Evolutionary conservation across 2,113 vertebrate species (phyloP).

Genomic region (Gnathonemus echidnorhynchus): DNA sequence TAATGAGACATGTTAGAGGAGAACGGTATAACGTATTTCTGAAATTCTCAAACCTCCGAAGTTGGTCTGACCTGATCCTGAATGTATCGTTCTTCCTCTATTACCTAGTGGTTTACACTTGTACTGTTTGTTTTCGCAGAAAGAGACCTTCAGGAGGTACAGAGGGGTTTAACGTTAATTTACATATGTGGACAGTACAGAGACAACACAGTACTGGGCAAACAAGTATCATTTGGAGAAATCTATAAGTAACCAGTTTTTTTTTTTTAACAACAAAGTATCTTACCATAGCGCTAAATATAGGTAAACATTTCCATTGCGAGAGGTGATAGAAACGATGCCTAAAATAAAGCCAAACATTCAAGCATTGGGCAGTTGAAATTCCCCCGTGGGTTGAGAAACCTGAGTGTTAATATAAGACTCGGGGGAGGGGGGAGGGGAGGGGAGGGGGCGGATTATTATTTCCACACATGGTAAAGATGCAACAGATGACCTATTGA

Average conservation of each 20-base stretch:
- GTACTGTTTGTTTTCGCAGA: not conserved
- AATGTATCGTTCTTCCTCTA: not conserved
- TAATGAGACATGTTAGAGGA: not conserved
- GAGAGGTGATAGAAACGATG: slow-evolving; percentile 31
- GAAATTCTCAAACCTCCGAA: not conserved
- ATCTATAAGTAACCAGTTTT: not conserved
- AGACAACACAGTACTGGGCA: not conserved
- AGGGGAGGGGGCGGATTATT: slow-evolving; percentile 39
- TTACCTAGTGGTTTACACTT: not conserved
- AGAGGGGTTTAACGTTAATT: not conserved
- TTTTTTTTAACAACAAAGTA: not conserved
- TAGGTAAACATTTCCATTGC: slow-evolving; percentile 36
- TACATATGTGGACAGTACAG: not conserved
- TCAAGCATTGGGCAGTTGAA: slow-evolving; percentile 39
- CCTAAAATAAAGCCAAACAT: slow-evolving; percentile 19
- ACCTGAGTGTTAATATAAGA: slow-evolving; percentile 46
- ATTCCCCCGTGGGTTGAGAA: slow-evolving; percentile 64
- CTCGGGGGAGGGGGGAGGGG: slow-evolving; percentile 35
- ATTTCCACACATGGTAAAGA: slow-evolving; percentile 39
- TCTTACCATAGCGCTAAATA: slow-evolving; percentile 33
- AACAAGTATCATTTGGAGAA: not conserved
- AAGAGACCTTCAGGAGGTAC: not conserved
- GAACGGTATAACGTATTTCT: not conserved
- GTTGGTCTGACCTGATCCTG: not conserved
- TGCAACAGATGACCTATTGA: slow-evolving; percentile 14